These are phyloP conservation scores for Cataglyphis livida DNA, from an alignment of 2,888 invertebrate genomes.

Conservation along the genomic window DNA sequence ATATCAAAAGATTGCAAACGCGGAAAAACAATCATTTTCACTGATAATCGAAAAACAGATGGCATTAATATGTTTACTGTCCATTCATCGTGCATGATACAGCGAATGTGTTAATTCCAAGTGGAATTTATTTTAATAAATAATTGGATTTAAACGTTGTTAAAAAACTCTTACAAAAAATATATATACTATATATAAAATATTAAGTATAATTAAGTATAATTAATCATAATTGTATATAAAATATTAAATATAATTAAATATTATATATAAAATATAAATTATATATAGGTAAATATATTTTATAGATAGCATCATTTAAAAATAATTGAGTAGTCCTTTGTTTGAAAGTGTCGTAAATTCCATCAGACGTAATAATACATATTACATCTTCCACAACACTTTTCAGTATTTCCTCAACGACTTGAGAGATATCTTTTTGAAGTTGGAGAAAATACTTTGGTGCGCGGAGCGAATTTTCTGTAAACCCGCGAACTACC, in stretches of 20 bases:
- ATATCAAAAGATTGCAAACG: background rate
- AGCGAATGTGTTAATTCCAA: background rate
- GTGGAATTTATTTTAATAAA: background rate
- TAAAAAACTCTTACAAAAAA: background rate
- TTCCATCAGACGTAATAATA: conserved; percentile 33
- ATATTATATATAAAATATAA: background rate
- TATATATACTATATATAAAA: no score
- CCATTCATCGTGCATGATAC: background rate
- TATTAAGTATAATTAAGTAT: no score
- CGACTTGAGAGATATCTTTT: conserved; percentile 37
- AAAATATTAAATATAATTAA: no score
- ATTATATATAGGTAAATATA: background rate
- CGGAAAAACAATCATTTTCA: background rate
- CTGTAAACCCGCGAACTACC: conserved; percentile 30
- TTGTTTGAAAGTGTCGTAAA: background rate
- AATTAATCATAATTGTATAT: no score
- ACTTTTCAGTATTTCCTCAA: conserved; percentile 28
- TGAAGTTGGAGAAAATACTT: conserved; percentile 40
- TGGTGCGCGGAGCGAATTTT: conserved; percentile 11
- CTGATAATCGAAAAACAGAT: background rate
- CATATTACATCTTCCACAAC: conserved; percentile 35
- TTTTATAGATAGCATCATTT: background rate
- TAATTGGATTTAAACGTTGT: background rate
- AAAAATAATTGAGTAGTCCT: background rate
- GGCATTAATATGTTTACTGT: background rate